Conservation (phyloP, 2,888 invertebrate genomes). For the Agrilus cyanescens region DNA sequence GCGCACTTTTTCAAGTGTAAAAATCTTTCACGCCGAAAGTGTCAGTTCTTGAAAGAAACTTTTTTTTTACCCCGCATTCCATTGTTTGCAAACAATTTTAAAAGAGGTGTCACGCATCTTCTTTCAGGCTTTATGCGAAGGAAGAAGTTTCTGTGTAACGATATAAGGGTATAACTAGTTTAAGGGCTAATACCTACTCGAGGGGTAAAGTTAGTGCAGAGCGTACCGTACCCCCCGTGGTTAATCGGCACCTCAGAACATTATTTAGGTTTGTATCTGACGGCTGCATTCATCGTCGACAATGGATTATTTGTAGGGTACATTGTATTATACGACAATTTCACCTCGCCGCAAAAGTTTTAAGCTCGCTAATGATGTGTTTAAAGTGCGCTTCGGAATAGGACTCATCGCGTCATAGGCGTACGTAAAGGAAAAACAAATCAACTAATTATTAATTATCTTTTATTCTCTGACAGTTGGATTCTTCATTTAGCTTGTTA, state of each 20-base stretch:
- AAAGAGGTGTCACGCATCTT: no score
- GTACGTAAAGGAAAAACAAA: no score
- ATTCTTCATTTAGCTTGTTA: no score
- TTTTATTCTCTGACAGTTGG: no score
- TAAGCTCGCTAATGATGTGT: conserved; percentile 32
- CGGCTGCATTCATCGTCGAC: conserved; percentile 26
- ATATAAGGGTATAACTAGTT: conserved; percentile 30
- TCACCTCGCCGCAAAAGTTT: conserved; percentile 28
- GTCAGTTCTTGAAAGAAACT: no score
- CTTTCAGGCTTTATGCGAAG: no score
- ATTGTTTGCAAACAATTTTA: no score
- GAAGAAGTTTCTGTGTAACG: conserved; percentile 14
- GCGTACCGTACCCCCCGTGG: conserved; percentile 23
- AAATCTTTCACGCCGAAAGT: no score
- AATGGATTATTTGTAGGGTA: conserved; percentile 26
- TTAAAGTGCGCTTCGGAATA: conserved; percentile 8
- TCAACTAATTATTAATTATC: no score
- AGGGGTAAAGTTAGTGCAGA: conserved; percentile 16
- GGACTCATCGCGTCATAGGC: no score
- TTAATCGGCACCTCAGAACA: conserved; percentile 31
- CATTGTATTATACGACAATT: conserved; percentile 28
- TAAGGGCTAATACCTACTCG: conserved; percentile 18
- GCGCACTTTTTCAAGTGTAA: no score
- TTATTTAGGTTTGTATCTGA: conserved; percentile 31
- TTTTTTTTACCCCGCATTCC: no score